A percentile compares a stretch with the other conserved stretches of the same genome.
These are phyloP conservation scores for Orthosia gothica DNA, from an alignment of 2,888 invertebrate genomes.

Conservation along the genomic window DNA sequence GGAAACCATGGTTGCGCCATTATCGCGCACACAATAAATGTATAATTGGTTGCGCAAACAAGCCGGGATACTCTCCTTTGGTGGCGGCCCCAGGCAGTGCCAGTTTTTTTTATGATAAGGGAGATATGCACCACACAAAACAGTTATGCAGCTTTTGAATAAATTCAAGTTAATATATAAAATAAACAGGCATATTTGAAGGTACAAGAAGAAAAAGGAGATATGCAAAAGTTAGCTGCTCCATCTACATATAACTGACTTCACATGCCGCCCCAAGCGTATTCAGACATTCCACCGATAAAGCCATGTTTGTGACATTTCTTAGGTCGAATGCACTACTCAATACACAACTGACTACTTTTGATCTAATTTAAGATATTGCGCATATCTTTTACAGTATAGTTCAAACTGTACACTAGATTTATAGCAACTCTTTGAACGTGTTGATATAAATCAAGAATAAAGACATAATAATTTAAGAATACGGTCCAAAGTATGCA, in stretches of 20 bases:
- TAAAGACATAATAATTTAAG: neutral
- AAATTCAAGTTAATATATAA: slow-evolving; percentile 1
- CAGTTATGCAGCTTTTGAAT: neutral
- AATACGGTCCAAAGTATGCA: neutral
- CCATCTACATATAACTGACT: slow-evolving; percentile 71
- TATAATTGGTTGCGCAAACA: neutral
- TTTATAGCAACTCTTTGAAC: neutral
- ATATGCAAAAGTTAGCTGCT: slow-evolving; percentile 67
- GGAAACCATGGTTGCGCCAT: neutral
- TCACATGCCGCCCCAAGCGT: slow-evolving; percentile 66
- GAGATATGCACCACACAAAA: neutral
- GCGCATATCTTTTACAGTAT: neutral
- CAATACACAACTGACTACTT: slow-evolving; percentile 40
- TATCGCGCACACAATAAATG: neutral
- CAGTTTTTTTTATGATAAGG: neutral
- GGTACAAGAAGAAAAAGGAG: slow-evolving; percentile 23
- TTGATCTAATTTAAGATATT: neutral
- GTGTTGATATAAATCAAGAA: neutral
- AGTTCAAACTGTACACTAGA: neutral
- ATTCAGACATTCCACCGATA: slow-evolving; percentile 74
- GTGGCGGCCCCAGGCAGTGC: no score
- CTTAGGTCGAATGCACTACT: slow-evolving; percentile 56
- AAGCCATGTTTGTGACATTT: slow-evolving; percentile 72
- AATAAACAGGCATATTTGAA: slow-evolving; percentile 15
- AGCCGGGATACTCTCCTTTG: no score